These are phyloP conservation scores for Andricus grossulariae DNA, from an alignment of 1,140 invertebrate genomes.

Conservation along the genomic window DNA sequence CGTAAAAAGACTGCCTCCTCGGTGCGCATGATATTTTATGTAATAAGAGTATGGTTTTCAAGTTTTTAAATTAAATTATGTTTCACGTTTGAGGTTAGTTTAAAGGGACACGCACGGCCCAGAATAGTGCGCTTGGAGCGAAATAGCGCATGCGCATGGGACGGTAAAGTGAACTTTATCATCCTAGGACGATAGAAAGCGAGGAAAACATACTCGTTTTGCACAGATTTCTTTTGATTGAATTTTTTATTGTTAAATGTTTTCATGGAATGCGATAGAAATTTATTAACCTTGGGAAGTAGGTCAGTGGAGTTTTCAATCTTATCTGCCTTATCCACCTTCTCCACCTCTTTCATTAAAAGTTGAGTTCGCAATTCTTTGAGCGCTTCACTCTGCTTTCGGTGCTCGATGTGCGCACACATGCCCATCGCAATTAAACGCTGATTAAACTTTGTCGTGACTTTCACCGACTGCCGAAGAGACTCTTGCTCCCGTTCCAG, in stretches of 20 bases:
- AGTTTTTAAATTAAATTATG: too few species aligned
- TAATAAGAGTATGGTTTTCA: too few species aligned
- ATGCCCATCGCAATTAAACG: constrained; percentile 61
- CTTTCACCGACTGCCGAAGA: constrained; percentile 55
- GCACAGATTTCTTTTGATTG: background rate
- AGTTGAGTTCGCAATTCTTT: constrained; percentile 50
- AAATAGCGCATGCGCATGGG: too few species aligned
- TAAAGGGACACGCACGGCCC: too few species aligned
- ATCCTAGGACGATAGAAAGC: too few species aligned
- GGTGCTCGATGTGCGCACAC: constrained; percentile 53
- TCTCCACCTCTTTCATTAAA: background rate
- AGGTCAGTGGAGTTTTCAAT: background rate
- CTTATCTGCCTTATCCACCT: background rate
- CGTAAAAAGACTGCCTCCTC: too few species aligned
- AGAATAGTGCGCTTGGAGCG: too few species aligned
- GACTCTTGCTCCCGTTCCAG: constrained; percentile 63
- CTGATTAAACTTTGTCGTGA: constrained; percentile 56
- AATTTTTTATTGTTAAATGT: too few species aligned
- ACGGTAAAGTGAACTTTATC: too few species aligned
- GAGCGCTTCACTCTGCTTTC: constrained; percentile 54
- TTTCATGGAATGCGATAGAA: too few species aligned
- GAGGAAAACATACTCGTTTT: background rate
- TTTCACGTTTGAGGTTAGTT: too few species aligned
- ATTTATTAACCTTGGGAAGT: background rate
- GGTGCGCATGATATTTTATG: too few species aligned